Percentiles rank a stretch among this genome's conserved stretches.
These are phyloP conservation scores for Andrena praecox DNA, from an alignment of 2,888 invertebrate genomes.

Conservation along the genomic window DNA sequence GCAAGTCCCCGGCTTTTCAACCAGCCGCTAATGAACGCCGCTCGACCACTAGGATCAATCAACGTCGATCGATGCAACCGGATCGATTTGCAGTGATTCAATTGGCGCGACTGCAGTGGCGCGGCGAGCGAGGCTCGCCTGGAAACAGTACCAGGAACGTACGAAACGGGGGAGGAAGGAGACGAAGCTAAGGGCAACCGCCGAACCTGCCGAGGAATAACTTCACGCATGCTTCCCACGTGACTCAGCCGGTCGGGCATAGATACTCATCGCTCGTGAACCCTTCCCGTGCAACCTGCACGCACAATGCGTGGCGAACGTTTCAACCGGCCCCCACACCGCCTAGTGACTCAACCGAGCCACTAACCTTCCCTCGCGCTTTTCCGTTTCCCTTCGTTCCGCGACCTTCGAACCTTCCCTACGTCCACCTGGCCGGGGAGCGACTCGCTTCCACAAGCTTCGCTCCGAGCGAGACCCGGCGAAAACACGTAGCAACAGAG, in stretches of 20 bases:
- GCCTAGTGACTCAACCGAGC: constrained; percentile 77
- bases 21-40: constrained; percentile 33
- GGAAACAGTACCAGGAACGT: constrained; percentile 26
- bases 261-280: constrained; percentile 78
- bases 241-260: constrained; percentile 76
- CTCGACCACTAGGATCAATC: constrained; percentile 36
- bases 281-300: constrained; percentile 69
- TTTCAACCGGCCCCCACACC: constrained; percentile 56
- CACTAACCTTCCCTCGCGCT: constrained; percentile 72
- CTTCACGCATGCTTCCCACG: constrained; percentile 79
- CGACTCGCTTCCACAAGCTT: neutral
- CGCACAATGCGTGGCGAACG: constrained; percentile 76
- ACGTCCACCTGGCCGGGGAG: neutral
- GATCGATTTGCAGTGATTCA: constrained; percentile 42
- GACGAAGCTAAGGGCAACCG: constrained; percentile 43
- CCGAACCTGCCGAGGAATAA: constrained; percentile 70
- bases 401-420: neutral
- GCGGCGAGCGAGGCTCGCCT: constrained; percentile 28
- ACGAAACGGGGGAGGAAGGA: constrained; percentile 3
- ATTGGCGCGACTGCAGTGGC: constrained; percentile 21
- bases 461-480: neutral
- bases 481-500: neutral
- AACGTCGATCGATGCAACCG: constrained; percentile 33
- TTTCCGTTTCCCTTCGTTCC: constrained; percentile 43
- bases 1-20: neutral